phyloP scores from a whole-genome alignment of 2,113 vertebrate genomes.

The Hyla sarda region DNA sequence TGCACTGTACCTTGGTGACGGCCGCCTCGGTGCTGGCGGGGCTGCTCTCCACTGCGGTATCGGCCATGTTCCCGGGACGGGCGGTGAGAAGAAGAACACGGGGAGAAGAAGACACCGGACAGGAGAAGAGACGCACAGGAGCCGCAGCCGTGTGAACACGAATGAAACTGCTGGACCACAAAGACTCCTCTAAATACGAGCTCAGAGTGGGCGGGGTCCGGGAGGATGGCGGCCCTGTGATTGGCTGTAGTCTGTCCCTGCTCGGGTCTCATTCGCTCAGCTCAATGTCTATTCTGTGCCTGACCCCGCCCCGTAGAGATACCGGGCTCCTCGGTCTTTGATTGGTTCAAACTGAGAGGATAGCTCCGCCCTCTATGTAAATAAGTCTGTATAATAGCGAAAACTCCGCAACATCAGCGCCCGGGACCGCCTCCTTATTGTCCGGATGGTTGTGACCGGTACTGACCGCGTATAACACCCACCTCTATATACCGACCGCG shows the following conservation, averaged over 20 bases:
- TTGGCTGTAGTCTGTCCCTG: neutral
- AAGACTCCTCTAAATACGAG: conserved; percentile 65
- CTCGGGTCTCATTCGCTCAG: neutral
- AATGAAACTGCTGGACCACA: conserved; percentile 65
- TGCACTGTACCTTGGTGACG: conserved; percentile 69
- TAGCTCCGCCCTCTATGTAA: too few species aligned
- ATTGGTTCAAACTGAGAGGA: neutral
- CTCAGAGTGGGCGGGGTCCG: conserved; percentile 42
- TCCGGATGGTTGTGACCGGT: conserved; percentile 42
- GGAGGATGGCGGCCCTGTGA: conserved; percentile 17
- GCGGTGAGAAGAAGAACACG: conserved; percentile 52
- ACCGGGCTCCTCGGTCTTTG: neutral
- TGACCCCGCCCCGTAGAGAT: neutral
- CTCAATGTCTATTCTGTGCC: conserved; percentile 23
- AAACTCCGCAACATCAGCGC: too few species aligned
- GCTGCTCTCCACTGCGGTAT: conserved; percentile 77
- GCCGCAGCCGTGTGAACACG: conserved; percentile 64
- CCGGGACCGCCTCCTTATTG: conserved; percentile 26
- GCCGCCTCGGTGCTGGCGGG: conserved; percentile 64
- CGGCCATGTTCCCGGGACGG: conserved; percentile 73
- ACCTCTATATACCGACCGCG: too few species aligned
- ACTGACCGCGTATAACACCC: too few species aligned
- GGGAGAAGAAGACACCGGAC: neutral
- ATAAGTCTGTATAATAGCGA: neutral
- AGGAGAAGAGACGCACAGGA: conserved; percentile 20